phyloP scores from a whole-genome alignment of 2,113 vertebrate genomes.

The Corythoichthys haematopterus region DNA sequence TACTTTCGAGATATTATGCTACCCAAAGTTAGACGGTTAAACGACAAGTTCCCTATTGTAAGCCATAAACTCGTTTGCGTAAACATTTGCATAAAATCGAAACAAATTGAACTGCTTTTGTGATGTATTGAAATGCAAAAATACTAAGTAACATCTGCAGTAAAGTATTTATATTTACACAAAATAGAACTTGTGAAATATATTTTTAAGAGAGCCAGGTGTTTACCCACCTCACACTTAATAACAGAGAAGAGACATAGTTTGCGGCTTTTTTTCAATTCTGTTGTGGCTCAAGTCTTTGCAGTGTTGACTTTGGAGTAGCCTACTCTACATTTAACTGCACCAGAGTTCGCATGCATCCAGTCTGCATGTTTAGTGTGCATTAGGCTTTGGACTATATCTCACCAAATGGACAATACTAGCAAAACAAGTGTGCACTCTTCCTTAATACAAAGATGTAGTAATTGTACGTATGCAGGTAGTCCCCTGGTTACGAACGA shows the following conservation, averaged over 20 bases:
- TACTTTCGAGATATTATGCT: too few relatives aligned
- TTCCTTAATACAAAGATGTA: too few relatives aligned
- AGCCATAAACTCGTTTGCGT: not conserved
- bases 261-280: not conserved
- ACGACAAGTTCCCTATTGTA: too few relatives aligned
- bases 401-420: not conserved
- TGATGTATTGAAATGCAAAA: not conserved
- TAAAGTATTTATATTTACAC: not conserved
- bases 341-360: not conserved
- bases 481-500: too few relatives aligned
- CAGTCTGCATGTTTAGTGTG: not conserved
- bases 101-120: not conserved
- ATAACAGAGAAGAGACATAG: not conserved
- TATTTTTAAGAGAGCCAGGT: not conserved
- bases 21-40: too few relatives aligned
- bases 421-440: not conserved
- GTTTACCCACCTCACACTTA: not conserved
- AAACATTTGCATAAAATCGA: not conserved
- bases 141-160: not conserved
- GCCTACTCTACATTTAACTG: not conserved
- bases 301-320: not conserved
- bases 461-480: not conserved
- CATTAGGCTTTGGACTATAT: not conserved
- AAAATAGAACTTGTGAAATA: not conserved
- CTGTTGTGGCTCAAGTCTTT: not conserved